Evolutionary conservation across 2,888 invertebrate genomes (phyloP).

Genomic region (Nomada fabriciana): DNA sequence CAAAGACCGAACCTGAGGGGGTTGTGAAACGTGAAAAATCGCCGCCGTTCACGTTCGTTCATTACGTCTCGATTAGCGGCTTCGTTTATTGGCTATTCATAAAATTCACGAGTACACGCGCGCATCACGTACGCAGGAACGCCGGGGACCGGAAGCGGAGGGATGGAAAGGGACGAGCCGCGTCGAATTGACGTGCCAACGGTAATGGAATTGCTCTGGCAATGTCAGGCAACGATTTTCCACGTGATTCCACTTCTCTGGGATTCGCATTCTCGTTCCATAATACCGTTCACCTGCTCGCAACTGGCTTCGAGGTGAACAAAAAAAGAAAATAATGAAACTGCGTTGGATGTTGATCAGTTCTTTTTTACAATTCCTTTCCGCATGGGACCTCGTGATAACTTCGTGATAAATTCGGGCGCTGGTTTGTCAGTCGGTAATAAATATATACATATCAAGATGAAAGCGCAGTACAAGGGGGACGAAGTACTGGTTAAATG

Average conservation of each 20-base stretch:
- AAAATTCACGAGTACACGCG: conserved; percentile 48
- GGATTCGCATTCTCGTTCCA: conserved; percentile 57
- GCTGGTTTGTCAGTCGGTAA: no score
- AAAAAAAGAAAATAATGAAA: conserved; percentile 22
- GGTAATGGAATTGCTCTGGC: conserved; percentile 65
- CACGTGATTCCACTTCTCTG: conserved; percentile 63
- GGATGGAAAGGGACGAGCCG: conserved; percentile 28
- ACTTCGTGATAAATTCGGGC: no score
- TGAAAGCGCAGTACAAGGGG: no score
- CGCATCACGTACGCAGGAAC: neutral
- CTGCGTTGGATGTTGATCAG: conserved; percentile 19
- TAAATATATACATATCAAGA: no score
- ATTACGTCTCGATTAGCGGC: conserved; percentile 61
- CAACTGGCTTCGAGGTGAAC: neutral
- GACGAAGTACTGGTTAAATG: neutral
- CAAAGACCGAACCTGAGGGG: conserved; percentile 14
- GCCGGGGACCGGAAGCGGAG: conserved; percentile 3
- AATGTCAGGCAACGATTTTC: conserved; percentile 64
- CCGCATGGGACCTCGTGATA: no score
- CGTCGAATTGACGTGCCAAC: conserved; percentile 61
- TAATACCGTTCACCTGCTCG: conserved; percentile 30
- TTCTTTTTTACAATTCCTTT: neutral
- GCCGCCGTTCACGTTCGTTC: conserved; percentile 20
- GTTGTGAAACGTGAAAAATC: neutral
- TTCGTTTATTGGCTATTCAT: conserved; percentile 62